These are phyloP conservation scores for Peromyscus leucopus DNA, from an alignment of 2,113 vertebrate genomes.

Conservation along the genomic window DNA sequence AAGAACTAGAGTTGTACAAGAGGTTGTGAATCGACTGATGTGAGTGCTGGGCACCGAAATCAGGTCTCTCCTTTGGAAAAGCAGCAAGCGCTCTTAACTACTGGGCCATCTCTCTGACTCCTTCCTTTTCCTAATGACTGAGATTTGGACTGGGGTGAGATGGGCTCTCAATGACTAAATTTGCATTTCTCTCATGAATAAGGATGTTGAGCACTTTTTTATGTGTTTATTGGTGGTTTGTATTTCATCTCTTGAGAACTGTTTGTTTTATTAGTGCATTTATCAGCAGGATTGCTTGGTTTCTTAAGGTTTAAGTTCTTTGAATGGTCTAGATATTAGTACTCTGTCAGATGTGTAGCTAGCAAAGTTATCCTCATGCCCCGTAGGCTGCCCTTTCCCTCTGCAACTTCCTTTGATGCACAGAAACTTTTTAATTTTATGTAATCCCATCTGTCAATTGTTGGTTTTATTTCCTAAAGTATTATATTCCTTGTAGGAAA, in stretches of 20 bases:
- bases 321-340: neutral
- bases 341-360: neutral
- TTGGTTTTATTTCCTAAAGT: neutral
- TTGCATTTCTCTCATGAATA: neutral
- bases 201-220: neutral
- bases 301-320: neutral
- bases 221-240: neutral
- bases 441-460: neutral
- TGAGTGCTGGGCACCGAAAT: neutral
- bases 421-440: neutral
- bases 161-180: neutral
- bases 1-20: neutral
- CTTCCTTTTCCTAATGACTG: neutral
- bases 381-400: neutral
- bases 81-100: neutral
- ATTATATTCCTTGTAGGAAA: neutral
- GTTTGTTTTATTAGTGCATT: neutral
- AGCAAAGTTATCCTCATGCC: neutral
- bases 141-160: neutral
- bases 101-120: neutral
- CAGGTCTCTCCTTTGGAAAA: neutral
- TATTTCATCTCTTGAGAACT: neutral
- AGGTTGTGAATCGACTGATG: neutral
- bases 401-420: neutral
- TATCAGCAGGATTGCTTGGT: neutral